These are phyloP conservation scores for Garrulus glandarius DNA, from an alignment of 2,797 vertebrate species.

Conservation along the genomic window DNA sequence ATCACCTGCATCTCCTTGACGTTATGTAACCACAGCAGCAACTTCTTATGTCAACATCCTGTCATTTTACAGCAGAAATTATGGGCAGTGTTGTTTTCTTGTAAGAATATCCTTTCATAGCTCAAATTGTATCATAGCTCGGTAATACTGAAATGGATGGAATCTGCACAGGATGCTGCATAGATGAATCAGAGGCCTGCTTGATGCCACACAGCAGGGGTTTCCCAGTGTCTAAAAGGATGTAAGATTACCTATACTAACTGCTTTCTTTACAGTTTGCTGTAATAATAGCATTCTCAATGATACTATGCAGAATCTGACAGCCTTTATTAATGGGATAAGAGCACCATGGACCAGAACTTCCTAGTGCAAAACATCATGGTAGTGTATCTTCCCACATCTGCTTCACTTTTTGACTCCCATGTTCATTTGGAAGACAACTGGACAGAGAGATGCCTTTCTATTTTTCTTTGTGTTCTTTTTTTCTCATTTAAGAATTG, in stretches of 20 bases:
- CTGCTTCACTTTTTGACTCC: not conserved
- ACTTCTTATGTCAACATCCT: not conserved
- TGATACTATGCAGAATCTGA: not conserved
- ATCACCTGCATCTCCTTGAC: not conserved
- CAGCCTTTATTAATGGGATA: not conserved
- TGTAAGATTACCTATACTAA: not conserved
- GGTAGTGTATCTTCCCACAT: not conserved
- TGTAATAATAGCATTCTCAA: not conserved
- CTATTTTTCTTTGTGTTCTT: not conserved
- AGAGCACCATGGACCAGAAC: not conserved
- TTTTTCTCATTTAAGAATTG: not conserved
- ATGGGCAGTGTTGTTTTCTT: not conserved
- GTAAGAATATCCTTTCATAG: not conserved
- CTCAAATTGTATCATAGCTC: not conserved
- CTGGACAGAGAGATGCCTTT: not conserved
- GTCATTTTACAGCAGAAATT: not conserved
- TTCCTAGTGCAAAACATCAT: not conserved
- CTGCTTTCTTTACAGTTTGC: not conserved
- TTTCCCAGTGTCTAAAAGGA: not conserved
- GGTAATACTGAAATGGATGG: not conserved
- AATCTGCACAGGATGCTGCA: not conserved
- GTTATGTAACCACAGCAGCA: not conserved
- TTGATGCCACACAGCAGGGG: not conserved
- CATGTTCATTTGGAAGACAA: not conserved
- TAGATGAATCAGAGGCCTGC: not conserved